Percentiles rank a stretch among this genome's conserved stretches.
Evolutionary conservation across 2,113 vertebrate genomes (phyloP).

Genomic region (Onychostoma macrolepis): DNA sequence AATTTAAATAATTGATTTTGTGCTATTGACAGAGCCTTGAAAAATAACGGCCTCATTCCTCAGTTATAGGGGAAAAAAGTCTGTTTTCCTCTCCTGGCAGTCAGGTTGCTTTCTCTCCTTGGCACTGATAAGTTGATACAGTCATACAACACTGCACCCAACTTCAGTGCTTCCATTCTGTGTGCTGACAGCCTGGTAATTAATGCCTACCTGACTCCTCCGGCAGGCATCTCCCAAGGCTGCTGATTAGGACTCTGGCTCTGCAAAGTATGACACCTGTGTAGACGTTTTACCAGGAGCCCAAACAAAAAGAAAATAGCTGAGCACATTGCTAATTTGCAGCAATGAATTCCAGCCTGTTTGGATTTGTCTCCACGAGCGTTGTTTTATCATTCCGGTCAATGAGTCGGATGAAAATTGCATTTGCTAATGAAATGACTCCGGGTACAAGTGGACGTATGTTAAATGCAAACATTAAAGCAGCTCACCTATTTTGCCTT

Average conservation of each 20-base stretch:
- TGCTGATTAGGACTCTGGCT: slow-evolving; percentile 66
- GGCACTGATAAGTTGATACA: slow-evolving; percentile 57
- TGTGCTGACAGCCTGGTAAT: slow-evolving; percentile 61
- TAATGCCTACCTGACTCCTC: slow-evolving; percentile 62
- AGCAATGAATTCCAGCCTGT: slow-evolving; percentile 50
- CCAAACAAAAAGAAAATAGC: slow-evolving; percentile 66
- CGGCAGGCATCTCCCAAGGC: slow-evolving; percentile 62
- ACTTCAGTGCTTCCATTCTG: slow-evolving; percentile 52
- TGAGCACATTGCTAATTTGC: slow-evolving; percentile 59
- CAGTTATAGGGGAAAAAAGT: neutral
- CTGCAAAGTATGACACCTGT: slow-evolving; percentile 66
- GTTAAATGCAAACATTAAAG: slow-evolving; percentile 61
- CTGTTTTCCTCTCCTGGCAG: slow-evolving; percentile 59
- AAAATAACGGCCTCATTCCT: slow-evolving; percentile 19
- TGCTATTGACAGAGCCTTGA: slow-evolving; percentile 62
- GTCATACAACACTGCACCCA: slow-evolving; percentile 61
- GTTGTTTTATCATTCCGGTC: slow-evolving; percentile 67
- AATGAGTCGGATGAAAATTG: slow-evolving; percentile 64
- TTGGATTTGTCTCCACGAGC: slow-evolving; percentile 47
- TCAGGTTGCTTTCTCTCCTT: slow-evolving; percentile 60
- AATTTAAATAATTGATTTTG: slow-evolving; percentile 64
- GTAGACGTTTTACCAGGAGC: slow-evolving; percentile 66
- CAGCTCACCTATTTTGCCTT: slow-evolving; percentile 46
- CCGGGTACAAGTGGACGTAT: slow-evolving; percentile 65
- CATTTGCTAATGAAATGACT: slow-evolving; percentile 71